Evolutionary conservation across 2,797 vertebrate species (phyloP).

Genomic region (Sebastes vulpes): DNA sequence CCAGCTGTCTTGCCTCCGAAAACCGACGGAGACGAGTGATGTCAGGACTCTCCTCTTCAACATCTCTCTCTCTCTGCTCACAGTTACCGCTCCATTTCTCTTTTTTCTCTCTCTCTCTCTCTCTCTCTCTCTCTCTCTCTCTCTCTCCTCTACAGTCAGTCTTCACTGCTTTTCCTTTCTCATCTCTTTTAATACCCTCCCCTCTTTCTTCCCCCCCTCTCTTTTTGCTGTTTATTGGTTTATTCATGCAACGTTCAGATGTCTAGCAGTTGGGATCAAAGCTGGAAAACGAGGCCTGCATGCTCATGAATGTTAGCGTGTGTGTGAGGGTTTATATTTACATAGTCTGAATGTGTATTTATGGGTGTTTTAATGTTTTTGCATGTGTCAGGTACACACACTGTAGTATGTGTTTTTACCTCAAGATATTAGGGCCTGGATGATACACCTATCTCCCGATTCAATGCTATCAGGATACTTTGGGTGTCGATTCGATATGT

Average conservation of each 20-base stretch:
- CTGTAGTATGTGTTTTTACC: neutral
- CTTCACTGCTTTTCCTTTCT: neutral
- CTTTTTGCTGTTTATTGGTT: slow-evolving; percentile 54
- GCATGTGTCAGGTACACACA: neutral
- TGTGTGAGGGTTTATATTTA: neutral
- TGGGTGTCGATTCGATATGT: rapidly evolving
- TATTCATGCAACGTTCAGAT: slow-evolving; percentile 62
- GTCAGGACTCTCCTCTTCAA: slow-evolving; percentile 65
- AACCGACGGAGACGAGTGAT: slow-evolving; percentile 61
- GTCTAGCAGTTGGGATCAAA: slow-evolving; percentile 55
- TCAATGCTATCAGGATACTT: no score
- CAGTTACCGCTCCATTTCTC: slow-evolving; percentile 23
- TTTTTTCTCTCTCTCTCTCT: slow-evolving; percentile 38
- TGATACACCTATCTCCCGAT: no score
- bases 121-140: neutral
- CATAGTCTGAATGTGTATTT: slow-evolving; percentile 6
- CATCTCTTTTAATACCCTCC: slow-evolving; percentile 1
- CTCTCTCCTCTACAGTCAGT: neutral
- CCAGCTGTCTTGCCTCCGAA: slow-evolving; percentile 73
- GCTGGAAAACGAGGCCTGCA: slow-evolving; percentile 42
- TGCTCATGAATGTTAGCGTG: slow-evolving; percentile 41
- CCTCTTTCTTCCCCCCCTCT: neutral
- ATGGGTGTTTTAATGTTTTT: neutral
- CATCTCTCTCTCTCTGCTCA: slow-evolving; percentile 51
- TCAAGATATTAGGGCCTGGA: rapidly evolving